Base-by-base conservation (phyloP, 2,113 vertebrate species). In the Sorex araneus region DNA sequence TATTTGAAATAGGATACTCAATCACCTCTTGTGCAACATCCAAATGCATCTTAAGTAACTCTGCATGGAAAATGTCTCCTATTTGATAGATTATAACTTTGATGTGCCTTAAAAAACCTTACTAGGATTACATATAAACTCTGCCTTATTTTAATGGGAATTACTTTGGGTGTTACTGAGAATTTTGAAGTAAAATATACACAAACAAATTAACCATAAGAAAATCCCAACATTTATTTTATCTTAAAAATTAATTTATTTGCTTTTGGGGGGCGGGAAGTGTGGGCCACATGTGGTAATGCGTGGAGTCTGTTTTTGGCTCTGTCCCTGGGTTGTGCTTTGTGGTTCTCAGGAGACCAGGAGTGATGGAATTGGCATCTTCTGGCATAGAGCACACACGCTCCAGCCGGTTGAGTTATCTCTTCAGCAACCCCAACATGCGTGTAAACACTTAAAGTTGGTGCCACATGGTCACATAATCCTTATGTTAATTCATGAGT, bases 111-210 rank as follows among this genome's bases (percentile, higher is more conserved):
- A 50, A 50, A 50, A 50, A 78, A 50, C 8, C 8, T 89, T 76
- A 71, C 36, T 74, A 90, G 75, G 74, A 94, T 75, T 90, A 75
- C 15, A 79, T 18, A n/a, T 27, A 67, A 50, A 90, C 70, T 30
- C 4, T 83, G 43, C 6, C 80, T 95, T 89, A 84, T 79, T 86
- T 91, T 78, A 89, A 82, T 76, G 16, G 75, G 2, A 67, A 54
- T 74, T 92, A 78, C 25, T 87, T 78, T 63, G 23, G 75, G 54
- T 57, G 16, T 73, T 78, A 54, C 21, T 79, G 57, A 82, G 27
- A 88, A 70, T 92, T 95, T 94, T 87, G 80, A 73, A 80, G 75
- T 60, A 63, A 92, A 82, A 75, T 47, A 1, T 23, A 70, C 23
- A 67, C 64, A 40, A 89, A 87, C 8, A 82, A 87, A 90, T 79